phyloP scores from a whole-genome alignment of 2,797 vertebrate species.

The Crypturellus tataupa region DNA sequence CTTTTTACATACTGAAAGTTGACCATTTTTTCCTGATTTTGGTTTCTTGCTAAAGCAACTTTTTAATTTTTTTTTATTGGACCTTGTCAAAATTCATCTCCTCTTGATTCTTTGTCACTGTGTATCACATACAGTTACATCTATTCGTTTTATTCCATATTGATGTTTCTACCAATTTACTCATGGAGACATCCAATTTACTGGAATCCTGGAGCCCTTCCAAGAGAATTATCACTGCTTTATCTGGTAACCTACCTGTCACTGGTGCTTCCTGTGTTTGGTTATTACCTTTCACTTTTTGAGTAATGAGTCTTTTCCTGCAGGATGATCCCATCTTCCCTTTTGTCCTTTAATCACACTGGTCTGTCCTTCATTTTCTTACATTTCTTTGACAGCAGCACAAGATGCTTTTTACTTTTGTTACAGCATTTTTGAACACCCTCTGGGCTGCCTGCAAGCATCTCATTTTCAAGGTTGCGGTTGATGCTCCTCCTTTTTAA shows the following conservation, averaged over 20 bases:
- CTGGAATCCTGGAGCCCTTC: not conserved
- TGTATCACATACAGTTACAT: not conserved
- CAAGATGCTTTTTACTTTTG: not conserved
- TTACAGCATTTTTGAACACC: not conserved
- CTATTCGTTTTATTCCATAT: not conserved
- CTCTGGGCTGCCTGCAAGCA: not conserved
- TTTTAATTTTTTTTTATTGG: not conserved
- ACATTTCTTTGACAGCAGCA: not conserved
- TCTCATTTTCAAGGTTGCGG: not conserved
- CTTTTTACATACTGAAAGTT: not conserved
- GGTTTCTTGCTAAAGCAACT: not conserved
- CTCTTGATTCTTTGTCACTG: not conserved
- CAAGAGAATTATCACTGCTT: not conserved
- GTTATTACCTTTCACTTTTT: not conserved
- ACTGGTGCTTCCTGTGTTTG: not conserved
- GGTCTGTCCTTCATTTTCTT: not conserved
- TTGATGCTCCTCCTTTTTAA: not conserved
- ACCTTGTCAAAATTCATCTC: not conserved
- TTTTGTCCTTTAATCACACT: not conserved
- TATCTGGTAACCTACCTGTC: not conserved
- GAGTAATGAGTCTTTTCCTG: not conserved
- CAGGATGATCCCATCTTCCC: not conserved
- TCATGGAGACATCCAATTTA: not conserved
- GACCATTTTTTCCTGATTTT: not conserved
- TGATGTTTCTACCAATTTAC: fast-evolving